Evolutionary conservation across 2,888 invertebrate genomes (phyloP).

Genomic region (Amphipyra tragopoginis): DNA sequence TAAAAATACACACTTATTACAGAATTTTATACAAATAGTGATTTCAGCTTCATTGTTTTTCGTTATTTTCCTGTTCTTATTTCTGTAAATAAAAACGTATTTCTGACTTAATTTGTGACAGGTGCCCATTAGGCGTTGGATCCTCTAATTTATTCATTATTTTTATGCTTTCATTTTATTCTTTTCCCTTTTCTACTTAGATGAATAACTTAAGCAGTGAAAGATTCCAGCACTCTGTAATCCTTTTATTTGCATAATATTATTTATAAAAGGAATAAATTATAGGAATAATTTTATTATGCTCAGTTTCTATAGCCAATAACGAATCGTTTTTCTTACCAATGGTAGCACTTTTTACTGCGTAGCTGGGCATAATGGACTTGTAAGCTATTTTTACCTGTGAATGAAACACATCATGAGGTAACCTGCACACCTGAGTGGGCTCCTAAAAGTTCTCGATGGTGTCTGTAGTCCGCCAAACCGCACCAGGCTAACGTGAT

Average conservation of each 20-base stretch:
- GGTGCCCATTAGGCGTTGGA: background rate
- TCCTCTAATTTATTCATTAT: background rate
- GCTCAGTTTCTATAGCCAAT: too few species aligned
- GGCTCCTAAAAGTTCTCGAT: too few species aligned
- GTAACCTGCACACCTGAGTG: too few species aligned
- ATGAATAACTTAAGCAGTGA: background rate
- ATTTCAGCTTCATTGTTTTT: background rate
- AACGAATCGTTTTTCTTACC: too few species aligned
- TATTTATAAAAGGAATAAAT: background rate
- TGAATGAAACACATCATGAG: too few species aligned
- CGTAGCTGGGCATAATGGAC: too few species aligned
- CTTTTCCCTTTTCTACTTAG: background rate
- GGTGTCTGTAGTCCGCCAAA: too few species aligned
- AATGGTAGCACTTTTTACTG: too few species aligned
- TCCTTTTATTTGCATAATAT: background rate
- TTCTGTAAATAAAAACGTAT: background rate
- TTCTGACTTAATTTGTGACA: background rate
- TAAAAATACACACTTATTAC: too few species aligned
- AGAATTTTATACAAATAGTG: too few species aligned
- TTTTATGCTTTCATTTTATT: background rate
- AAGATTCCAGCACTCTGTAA: background rate
- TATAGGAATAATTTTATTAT: background rate
- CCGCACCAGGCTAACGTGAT: too few species aligned
- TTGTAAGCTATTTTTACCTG: too few species aligned
- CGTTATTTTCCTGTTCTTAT: background rate